Evolutionary conservation across 2,113 vertebrate species (phyloP).

Genomic region (Actenoides hombroni): DNA sequence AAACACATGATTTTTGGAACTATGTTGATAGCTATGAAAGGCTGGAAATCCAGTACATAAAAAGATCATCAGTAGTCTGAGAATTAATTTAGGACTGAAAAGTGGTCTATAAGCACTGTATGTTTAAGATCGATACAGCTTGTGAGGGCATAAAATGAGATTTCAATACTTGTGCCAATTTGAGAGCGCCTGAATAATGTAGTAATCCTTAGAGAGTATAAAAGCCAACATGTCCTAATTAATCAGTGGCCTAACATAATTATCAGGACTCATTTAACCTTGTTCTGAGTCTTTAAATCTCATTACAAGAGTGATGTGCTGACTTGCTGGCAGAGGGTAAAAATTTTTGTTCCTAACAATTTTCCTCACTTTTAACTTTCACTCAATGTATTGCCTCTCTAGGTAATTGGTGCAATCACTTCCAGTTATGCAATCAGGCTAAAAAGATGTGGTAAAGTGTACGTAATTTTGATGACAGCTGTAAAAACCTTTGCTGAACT

Average conservation of each 20-base stretch:
- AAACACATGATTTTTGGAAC: not conserved
- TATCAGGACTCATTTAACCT: not conserved
- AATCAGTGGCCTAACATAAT: not conserved
- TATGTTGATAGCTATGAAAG: not conserved
- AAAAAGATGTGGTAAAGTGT: not conserved
- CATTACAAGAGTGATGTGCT: not conserved
- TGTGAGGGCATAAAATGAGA: not conserved
- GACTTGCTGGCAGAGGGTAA: not conserved
- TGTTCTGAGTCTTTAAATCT: not conserved
- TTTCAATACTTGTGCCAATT: not conserved
- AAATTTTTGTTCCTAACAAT: not conserved
- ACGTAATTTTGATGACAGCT: slow-evolving; percentile 19
- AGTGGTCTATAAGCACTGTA: rapidly evolving
- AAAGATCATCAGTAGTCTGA: not conserved
- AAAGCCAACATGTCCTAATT: not conserved
- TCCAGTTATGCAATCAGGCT: slow-evolving; percentile 27
- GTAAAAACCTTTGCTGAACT: slow-evolving; percentile 9
- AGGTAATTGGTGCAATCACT: slow-evolving; percentile 3
- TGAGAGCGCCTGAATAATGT: not conserved
- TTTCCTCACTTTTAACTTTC: not conserved
- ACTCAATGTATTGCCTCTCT: not conserved
- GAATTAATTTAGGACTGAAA: not conserved
- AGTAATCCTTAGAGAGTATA: not conserved
- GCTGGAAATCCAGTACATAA: not conserved
- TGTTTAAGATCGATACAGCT: not conserved